These are phyloP conservation scores for Polylopha cassiicola DNA, from an alignment of 2,888 invertebrate species.

Conservation along the genomic window DNA sequence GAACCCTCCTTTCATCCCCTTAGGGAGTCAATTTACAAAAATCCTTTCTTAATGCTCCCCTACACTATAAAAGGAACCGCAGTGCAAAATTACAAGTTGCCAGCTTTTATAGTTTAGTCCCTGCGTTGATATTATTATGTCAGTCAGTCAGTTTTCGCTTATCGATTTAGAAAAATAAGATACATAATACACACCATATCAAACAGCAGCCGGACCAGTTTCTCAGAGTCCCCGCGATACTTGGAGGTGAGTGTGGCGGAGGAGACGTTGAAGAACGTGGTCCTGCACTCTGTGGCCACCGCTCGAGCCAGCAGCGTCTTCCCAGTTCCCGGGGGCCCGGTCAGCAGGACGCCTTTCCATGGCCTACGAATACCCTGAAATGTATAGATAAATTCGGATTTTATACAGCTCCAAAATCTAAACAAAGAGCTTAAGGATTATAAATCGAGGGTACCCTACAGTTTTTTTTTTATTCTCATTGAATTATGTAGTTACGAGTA, in stretches of 20 bases:
- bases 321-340: conserved; percentile 85
- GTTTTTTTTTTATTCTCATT: too few species aligned
- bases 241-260: conserved; percentile 92
- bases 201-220: conserved; percentile 89
- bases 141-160: too few species aligned
- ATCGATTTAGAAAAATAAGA: not conserved
- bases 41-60: too few species aligned
- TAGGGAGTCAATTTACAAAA: too few species aligned
- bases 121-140: too few species aligned
- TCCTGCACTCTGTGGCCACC: conserved; percentile 92
- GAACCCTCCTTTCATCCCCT: too few species aligned
- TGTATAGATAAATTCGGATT: not conserved
- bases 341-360: conserved; percentile 85
- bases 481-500: too few species aligned
- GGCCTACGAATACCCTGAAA: conserved; percentile 85
- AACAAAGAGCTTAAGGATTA: not conserved
- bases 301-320: conserved; percentile 91
- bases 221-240: conserved; percentile 94
- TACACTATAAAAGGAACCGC: too few species aligned
- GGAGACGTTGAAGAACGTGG: conserved; percentile 92
- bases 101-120: too few species aligned
- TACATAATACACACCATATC: conserved; percentile 81
- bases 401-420: not conserved
- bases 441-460: too few species aligned
- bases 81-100: too few species aligned